Evolutionary conservation across 2,797 vertebrate genomes (phyloP).

Genomic region (Sebastes variabilis): DNA sequence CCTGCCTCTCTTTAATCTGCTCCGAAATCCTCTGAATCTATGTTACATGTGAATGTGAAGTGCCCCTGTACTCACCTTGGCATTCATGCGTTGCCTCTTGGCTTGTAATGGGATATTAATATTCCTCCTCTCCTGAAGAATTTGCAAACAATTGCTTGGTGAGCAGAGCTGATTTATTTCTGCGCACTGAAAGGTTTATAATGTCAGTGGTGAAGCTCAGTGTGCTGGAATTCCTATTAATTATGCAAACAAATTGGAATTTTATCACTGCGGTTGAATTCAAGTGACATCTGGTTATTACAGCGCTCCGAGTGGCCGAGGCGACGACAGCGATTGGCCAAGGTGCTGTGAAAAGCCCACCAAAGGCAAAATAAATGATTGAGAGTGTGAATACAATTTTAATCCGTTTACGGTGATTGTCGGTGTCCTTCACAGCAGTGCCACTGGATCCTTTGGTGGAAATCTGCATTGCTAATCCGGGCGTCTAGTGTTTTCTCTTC

Average conservation of each 20-base stretch:
- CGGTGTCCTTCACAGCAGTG: conserved; percentile 44
- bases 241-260: conserved; percentile 33
- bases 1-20: not conserved
- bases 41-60: not conserved
- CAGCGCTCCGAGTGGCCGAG: not conserved
- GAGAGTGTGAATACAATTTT: conserved; percentile 16
- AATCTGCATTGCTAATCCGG: conserved; percentile 55
- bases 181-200: not conserved
- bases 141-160: not conserved
- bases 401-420: conserved; percentile 36
- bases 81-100: conserved; percentile 13
- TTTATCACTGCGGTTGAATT: conserved; percentile 20
- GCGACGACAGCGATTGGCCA: not conserved
- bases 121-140: conserved; percentile 3
- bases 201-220: not conserved
- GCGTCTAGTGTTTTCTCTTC: conserved; percentile 12
- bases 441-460: not conserved
- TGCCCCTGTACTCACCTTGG: conserved; percentile 22
- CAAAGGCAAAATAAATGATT: conserved; percentile 12
- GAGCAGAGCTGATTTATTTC: not conserved
- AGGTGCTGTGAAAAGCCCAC: not conserved
- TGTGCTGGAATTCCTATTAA: not conserved
- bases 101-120: conserved; percentile 20
- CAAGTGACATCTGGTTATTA: not conserved
- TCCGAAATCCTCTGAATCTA: conserved; percentile 1